These are phyloP conservation scores for Hemibagrus wyckioides DNA, from an alignment of 2,113 vertebrate genomes.

Conservation along the genomic window DNA sequence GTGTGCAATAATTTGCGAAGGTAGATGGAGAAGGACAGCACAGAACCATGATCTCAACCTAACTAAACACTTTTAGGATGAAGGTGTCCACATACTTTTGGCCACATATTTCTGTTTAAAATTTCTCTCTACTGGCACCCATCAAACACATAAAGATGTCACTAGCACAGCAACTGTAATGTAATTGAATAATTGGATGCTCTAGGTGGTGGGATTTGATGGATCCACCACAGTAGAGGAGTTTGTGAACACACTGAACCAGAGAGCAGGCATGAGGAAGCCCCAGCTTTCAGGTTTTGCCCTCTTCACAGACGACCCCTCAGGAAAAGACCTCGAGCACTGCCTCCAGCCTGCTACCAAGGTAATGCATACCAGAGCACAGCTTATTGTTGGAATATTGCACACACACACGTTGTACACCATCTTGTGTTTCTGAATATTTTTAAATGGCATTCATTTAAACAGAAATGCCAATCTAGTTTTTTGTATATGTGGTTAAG, in stretches of 20 bases:
- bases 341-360: conserved; percentile 82
- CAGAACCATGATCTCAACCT: not conserved
- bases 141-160: not conserved
- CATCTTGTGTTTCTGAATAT: not conserved
- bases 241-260: conserved; percentile 82
- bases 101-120: not conserved
- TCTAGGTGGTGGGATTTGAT: conserved; percentile 87
- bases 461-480: not conserved
- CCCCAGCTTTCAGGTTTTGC: conserved; percentile 81
- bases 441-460: not conserved
- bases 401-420: not conserved
- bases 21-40: not conserved
- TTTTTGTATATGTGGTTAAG: not conserved
- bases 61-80: not conserved
- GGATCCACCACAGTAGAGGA: conserved; percentile 87
- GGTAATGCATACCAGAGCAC: conserved; percentile 61
- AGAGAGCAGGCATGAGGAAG: conserved; percentile 81
- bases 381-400: conserved; percentile 21
- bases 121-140: not conserved
- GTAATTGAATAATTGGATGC: not conserved
- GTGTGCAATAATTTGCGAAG: not conserved
- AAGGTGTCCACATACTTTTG: not conserved
- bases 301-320: conserved; percentile 86
- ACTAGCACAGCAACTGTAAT: not conserved
- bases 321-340: conserved; percentile 82